Conservation (phyloP, 2,797 vertebrate species). For the Typhlichthys eigenmanni region DNA sequence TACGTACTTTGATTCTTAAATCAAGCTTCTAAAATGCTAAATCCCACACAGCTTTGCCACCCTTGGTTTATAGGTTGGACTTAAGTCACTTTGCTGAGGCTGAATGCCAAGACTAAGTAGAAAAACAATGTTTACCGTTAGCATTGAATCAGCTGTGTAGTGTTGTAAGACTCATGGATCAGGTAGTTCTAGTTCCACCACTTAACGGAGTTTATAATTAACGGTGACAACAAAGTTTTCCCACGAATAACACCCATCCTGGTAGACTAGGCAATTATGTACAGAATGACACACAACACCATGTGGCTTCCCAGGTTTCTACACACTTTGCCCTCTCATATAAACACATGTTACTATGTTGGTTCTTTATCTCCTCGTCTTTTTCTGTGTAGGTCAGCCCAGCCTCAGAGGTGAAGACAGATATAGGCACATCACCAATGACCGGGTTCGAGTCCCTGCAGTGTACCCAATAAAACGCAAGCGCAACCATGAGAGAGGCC, state of each 20-base stretch:
- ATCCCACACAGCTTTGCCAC: slow-evolving; percentile 3
- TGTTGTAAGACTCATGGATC: slow-evolving; percentile 70
- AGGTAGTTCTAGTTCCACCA: slow-evolving; percentile 73
- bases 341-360: not conserved
- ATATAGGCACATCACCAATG: slow-evolving; percentile 73
- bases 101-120: slow-evolving; percentile 55
- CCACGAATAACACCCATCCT: slow-evolving; percentile 67
- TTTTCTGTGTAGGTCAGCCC: slow-evolving; percentile 72
- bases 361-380: slow-evolving; percentile 1
- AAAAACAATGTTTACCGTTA: slow-evolving; percentile 82
- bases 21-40: slow-evolving; percentile 9
- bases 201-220: slow-evolving; percentile 81
- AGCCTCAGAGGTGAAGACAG: slow-evolving; percentile 79
- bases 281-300: too few relatives aligned
- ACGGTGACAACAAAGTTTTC: slow-evolving; percentile 71
- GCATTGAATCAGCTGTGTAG: slow-evolving; percentile 75
- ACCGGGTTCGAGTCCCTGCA: slow-evolving; percentile 66
- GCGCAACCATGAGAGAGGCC: slow-evolving; percentile 68
- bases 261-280: slow-evolving; percentile 9
- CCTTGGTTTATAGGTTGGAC: slow-evolving; percentile 25
- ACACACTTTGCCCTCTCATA: not conserved
- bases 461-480: slow-evolving; percentile 76
- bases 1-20: slow-evolving; percentile 2
- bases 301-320: not conserved
- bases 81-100: slow-evolving; percentile 42